Evolutionary conservation across 2,113 vertebrate species (phyloP), one percentile per base, ranked within the genome.

Genomic region (Trachemys scripta): DNA sequence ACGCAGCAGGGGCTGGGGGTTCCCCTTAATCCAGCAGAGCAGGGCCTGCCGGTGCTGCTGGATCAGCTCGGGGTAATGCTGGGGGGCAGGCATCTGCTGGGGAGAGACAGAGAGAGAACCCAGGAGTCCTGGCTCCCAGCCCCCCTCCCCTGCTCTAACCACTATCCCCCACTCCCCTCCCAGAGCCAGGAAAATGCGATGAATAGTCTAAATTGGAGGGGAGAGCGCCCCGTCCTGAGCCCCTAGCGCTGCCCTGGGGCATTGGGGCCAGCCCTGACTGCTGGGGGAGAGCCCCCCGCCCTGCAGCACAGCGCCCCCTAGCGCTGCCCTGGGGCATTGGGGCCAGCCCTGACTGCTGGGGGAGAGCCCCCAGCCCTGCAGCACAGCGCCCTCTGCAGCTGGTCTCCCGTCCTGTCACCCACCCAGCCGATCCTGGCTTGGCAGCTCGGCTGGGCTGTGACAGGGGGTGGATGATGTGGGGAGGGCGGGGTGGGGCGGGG

Each of bases 1-100:
- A 29, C 97, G 97, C 86, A 98, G 94, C 72, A 98, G 85, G 4
- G 98, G 97, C 0, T 96, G 93, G 0, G 98, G 98, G 92, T 97
- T 97, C 25, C 96, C 95, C 11, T 86, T 49, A 10, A 97, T 94
- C 98, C 97, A 98, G n/a, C 81, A 81, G 49, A 98, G 85, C 84
- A 98, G 90, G 25, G 92, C 22, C 54, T 97, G 89, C 84, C 93
- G 93, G 57, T 98, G 93, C 81, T 95, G 89, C 78, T 35, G 90
- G 38, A 98, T 94, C 29, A 97, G 85, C 59, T 94, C 94, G 80
- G 94, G 91, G 97, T 97, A 82, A 59, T 80, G 38, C 88, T 49
- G 22, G 45, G 49, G 62, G 20, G 53, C 27, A 25, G 49, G 82
- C 80, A 84, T 53, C 80, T 94, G 78, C 25, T 29, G 24, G 35